Evolutionary conservation across 2,888 invertebrate genomes (phyloP), one percentile per base, ranked within the genome.

Genomic region (Coelopa pilipes): DNA sequence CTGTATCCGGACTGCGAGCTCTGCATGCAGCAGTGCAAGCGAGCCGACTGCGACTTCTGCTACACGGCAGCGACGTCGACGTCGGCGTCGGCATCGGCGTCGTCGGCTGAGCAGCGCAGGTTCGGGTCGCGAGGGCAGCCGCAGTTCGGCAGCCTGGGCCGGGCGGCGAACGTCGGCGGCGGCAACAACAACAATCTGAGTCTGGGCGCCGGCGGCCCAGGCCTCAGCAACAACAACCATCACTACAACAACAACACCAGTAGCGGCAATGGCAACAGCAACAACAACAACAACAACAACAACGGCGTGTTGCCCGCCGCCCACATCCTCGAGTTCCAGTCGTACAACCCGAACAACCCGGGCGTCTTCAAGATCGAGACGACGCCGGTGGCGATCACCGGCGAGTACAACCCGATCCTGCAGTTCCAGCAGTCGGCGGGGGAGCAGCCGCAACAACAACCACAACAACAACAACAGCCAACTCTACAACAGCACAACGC

Each of bases 321-420:
- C 1, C 86, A 86, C 66, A 86, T 88, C 60, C 80, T 88, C 10
- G 88, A 88, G 75, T 88, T 87, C 76, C 88, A 88, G 75, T 88
- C 88, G 0, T 88, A 88, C 76, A 88, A 88, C 80, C 88, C 88
- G 1, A 88, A 86, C 73, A 88, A 88, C 82, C 88, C 88, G 21
- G 87, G 87, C 19, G 87, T 87, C 4, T 88, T 84, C 74, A 88
- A 88, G 82, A 87, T 88, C 24, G 87, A 88, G 77, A 88, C 88
- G 0, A 88, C 88, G 11, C 87, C 88, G 1, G 88, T 88, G 13
- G 87, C 87, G 63, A 88, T 87, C 19, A 87, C 87, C 0, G 87
- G 87, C 4, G 87, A 88, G 75, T 88, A 87, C 73, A 87, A 87
- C 81, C 86, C 87, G 10, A 86, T 88, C 55, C 75, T 87, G 68